Evolutionary conservation across 2,888 invertebrate species (phyloP).

Genomic region (Drosophila anomalata): DNA sequence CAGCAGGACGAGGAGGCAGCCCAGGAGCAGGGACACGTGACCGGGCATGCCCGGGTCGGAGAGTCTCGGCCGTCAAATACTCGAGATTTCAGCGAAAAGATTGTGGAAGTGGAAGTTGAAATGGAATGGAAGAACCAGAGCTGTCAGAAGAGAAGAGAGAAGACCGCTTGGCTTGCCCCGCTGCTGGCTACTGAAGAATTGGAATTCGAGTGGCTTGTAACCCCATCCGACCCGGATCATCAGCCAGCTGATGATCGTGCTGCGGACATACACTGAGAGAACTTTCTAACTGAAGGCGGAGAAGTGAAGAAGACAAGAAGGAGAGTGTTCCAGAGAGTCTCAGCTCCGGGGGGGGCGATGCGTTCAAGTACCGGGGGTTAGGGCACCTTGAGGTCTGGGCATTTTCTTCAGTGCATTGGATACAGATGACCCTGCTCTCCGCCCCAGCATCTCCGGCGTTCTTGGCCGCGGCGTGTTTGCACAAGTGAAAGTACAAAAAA

Average conservation of each 20-base stretch:
- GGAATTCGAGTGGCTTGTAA: constrained; percentile 32
- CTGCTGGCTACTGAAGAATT: constrained; percentile 73
- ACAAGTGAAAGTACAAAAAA: constrained; percentile 72
- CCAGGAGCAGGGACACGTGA: constrained; percentile 43
- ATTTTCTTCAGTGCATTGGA: constrained; percentile 17
- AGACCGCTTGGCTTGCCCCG: constrained; percentile 66
- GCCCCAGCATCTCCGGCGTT: constrained; percentile 25
- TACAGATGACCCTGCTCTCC: constrained; percentile 28
- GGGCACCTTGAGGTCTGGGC: not conserved
- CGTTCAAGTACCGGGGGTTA: not conserved
- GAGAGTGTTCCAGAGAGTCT: not conserved
- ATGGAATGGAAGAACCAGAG: not conserved
- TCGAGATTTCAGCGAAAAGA: not conserved
- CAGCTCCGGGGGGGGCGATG: not conserved
- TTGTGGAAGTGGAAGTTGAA: not conserved
- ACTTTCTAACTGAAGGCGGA: not conserved
- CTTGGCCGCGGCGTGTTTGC: constrained; percentile 59
- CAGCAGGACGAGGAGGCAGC: constrained; percentile 28
- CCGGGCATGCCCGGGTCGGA: constrained; percentile 34
- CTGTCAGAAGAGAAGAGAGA: constrained; percentile 26
- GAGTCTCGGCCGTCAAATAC: not conserved
- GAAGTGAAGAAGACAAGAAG: not conserved
- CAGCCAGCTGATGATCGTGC: constrained; percentile 8
- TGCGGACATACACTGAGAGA: constrained; percentile 16
- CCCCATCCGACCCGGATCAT: constrained; percentile 21